Base-by-base conservation (phyloP, 1,140 invertebrate species). In the Octopus sinensis region DNA sequence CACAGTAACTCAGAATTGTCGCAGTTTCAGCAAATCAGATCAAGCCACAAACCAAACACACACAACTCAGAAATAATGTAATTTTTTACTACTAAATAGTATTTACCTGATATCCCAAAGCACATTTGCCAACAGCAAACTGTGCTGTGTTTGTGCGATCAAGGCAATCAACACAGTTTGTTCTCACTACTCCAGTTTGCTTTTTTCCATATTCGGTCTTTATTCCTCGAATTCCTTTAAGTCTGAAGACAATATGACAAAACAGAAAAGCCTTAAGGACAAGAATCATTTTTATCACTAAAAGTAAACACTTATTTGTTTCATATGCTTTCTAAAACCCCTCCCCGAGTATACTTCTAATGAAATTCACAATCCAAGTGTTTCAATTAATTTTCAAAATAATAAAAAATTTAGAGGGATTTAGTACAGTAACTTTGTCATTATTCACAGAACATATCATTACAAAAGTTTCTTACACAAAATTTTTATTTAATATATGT, bases 141-240 rank as follows among this genome's bases (percentile, higher is more conserved):
- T 99, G 98, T 0, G 98, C 98, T 0, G 98, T 99, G 90, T 99
- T 99, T 5, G 98, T 99, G 84, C 98, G 93, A 92, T 99, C 98
- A 54, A 99, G 92, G 90, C 98, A 99, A 91, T 99, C 98, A 0
- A 99, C 98, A 92, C 98, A 99, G 92, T 99, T 99, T 0, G 98
- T 98, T 82, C 98, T 92, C 5, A 98, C 95, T 43, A 99, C 93
- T 0, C 98, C 98, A 6, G 95, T 96, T 92, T 99, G 97, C 80
- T 80, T 83, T 68, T 82, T 84, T 13, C 88, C 87, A 78, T 82
- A 84, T n/a, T 71, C 51, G 30, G 81, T 85, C 76, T 85, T 87
- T 7, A 80, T 54, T 13, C 86, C 87, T 51, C 84, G 83, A 12
- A 89, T 73, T 30, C 85, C 83, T 75, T 85, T 84, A 62, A 86